Conservation (phyloP, 1,140 invertebrate species). For the Sycobia sp. region DNA sequence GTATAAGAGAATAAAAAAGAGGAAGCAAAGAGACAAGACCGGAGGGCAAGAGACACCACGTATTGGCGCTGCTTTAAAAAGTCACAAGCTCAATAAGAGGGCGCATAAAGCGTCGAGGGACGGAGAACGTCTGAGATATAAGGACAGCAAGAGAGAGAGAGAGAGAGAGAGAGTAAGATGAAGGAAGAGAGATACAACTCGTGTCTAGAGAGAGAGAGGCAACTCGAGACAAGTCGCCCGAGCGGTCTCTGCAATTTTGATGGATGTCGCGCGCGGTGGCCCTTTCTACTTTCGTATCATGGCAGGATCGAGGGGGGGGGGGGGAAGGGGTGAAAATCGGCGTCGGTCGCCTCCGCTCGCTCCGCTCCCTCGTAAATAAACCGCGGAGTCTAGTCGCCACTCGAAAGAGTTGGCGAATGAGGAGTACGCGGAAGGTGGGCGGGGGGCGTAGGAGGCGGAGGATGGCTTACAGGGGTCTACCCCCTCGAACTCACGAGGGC, state of each 20-base stretch:
- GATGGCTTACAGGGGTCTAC: no score
- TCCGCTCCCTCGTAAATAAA: constrained; percentile 46
- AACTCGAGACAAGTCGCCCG: not conserved
- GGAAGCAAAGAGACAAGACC: no score
- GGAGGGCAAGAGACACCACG: not conserved
- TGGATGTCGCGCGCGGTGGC: not conserved
- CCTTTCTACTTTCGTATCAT: constrained; percentile 10
- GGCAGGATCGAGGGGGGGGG: no score
- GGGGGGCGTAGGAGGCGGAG: constrained; percentile 17
- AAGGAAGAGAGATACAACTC: no score
- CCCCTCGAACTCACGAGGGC: constrained; percentile 38
- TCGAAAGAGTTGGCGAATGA: no score
- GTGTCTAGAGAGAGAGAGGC: not conserved
- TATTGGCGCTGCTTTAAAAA: not conserved
- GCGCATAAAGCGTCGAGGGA: no score
- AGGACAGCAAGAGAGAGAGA: no score
- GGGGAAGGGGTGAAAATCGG: not conserved
- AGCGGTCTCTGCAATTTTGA: constrained; percentile 1
- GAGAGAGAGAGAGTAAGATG: no score
- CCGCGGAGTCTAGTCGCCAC: no score
- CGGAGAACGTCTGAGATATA: no score
- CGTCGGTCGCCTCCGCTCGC: constrained; percentile 23
- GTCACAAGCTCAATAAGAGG: not conserved
- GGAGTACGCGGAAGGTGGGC: not conserved
- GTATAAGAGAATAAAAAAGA: no score